Conservation (phyloP, 92 coral and sea anemone genomes). For the Hydrozoanthus gracilis region DNA sequence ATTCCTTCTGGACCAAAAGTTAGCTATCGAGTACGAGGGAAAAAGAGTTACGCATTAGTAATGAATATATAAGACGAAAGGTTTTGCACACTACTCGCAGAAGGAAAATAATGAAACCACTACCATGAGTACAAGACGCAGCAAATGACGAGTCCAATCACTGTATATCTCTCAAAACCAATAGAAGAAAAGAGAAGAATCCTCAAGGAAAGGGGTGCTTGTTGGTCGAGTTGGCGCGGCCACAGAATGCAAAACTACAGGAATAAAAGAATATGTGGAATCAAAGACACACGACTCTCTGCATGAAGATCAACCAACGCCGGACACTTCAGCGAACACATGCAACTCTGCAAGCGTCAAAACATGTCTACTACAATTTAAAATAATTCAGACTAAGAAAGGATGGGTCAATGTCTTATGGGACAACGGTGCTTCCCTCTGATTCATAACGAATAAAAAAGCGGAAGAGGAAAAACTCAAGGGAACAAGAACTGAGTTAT, state of each 20-base stretch:
- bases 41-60: background rate
- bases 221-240: no score
- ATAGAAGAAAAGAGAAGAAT: no score
- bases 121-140: background rate
- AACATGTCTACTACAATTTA: background rate
- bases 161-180: constrained; percentile 33
- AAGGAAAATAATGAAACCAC: background rate
- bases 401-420: background rate
- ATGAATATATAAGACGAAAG: background rate
- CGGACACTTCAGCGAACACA: background rate
- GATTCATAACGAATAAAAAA: background rate
- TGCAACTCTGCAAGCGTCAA: background rate
- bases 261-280: no score
- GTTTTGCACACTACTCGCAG: background rate
- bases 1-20: constrained; percentile 20
- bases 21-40: constrained; percentile 13
- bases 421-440: background rate
- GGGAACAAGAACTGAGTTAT: no score
- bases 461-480: background rate
- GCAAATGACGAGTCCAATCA: constrained; percentile 15
- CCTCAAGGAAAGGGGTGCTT: no score
- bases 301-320: no score
- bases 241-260: no score
- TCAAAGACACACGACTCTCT: no score
- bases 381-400: background rate